phyloP scores from a whole-genome alignment of 2,888 invertebrate genomes.

The Drosophila nr. fundita region DNA sequence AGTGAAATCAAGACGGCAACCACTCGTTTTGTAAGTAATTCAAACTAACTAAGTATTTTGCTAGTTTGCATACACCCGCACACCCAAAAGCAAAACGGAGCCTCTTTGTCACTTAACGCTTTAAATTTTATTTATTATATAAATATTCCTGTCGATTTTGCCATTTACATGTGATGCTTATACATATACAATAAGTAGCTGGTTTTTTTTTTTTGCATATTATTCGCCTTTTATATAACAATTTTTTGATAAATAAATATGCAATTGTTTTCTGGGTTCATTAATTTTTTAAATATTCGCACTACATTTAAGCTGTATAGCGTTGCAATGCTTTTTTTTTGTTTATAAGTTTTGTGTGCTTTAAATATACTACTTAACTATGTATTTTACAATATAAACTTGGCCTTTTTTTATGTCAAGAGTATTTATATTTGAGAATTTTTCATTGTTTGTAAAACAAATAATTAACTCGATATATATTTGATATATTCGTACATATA shows the following conservation, averaged over 20 bases:
- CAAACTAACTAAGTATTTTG: slow-evolving; percentile 20
- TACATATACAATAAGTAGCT: slow-evolving; percentile 40
- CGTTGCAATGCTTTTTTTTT: slow-evolving; percentile 12
- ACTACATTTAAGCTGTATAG: slow-evolving; percentile 42
- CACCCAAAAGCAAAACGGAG: background rate
- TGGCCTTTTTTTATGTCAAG: slow-evolving; percentile 33
- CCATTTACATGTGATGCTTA: slow-evolving; percentile 71
- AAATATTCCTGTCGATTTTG: slow-evolving; percentile 76
- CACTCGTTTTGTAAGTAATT: slow-evolving; percentile 32
- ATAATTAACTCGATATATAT: slow-evolving; percentile 43
- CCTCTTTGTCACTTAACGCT: slow-evolving; percentile 47
- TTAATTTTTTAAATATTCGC: slow-evolving; percentile 42
- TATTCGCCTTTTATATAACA: slow-evolving; percentile 53
- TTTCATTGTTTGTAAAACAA: slow-evolving; percentile 41
- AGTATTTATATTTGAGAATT: slow-evolving; percentile 17
- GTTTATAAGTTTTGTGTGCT: slow-evolving; percentile 13
- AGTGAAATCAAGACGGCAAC: slow-evolving; percentile 5
- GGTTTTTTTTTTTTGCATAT: slow-evolving; percentile 13
- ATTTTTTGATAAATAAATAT: slow-evolving; percentile 49
- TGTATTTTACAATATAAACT: slow-evolving; percentile 42
- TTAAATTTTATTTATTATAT: slow-evolving; percentile 72
- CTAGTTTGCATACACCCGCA: too few species aligned
- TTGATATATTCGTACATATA: slow-evolving; percentile 31
- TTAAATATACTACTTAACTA: slow-evolving; percentile 24
- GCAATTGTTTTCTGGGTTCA: slow-evolving; percentile 19